Conservation (phyloP, 2,888 invertebrate genomes). For the Diloba caeruleocephala region DNA sequence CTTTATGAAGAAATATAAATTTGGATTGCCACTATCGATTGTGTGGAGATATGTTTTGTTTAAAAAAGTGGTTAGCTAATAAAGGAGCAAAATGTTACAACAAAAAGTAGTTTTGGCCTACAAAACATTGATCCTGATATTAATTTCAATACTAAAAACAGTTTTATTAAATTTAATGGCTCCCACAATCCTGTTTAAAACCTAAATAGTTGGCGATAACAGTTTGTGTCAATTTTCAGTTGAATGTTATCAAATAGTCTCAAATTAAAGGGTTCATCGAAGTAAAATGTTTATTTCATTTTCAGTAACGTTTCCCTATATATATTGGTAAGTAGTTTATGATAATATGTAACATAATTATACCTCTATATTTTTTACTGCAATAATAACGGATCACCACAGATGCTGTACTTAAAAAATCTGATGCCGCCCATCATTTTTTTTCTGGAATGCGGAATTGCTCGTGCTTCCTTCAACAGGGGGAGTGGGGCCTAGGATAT, state of each 20-base stretch:
- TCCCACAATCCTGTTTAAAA: conserved; percentile 45
- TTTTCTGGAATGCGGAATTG: no score
- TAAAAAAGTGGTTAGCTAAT: conserved; percentile 13
- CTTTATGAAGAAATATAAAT: conserved; percentile 36
- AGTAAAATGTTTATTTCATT: conserved; percentile 66
- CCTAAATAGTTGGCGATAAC: conserved; percentile 48
- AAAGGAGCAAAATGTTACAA: conserved; percentile 36
- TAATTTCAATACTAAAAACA: conserved; percentile 29
- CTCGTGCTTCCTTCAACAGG: no score
- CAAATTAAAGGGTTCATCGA: conserved; percentile 84
- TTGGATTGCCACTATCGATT: conserved; percentile 31
- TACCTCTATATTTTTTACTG: no score
- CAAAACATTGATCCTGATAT: conserved; percentile 39
- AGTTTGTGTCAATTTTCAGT: conserved; percentile 61
- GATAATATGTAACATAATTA: no score
- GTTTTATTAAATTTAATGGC: conserved; percentile 31
- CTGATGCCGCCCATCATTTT: no score
- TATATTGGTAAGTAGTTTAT: not conserved
- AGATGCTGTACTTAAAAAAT: no score
- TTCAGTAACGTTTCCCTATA: conserved; percentile 13
- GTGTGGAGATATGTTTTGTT: conserved; percentile 32
- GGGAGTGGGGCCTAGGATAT: no score
- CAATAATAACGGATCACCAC: no score
- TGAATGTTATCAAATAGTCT: conserved; percentile 74
- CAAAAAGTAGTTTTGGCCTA: conserved; percentile 56